Conservation (phyloP, 1,140 invertebrate species). For the Nilaparvata lugens region DNA sequence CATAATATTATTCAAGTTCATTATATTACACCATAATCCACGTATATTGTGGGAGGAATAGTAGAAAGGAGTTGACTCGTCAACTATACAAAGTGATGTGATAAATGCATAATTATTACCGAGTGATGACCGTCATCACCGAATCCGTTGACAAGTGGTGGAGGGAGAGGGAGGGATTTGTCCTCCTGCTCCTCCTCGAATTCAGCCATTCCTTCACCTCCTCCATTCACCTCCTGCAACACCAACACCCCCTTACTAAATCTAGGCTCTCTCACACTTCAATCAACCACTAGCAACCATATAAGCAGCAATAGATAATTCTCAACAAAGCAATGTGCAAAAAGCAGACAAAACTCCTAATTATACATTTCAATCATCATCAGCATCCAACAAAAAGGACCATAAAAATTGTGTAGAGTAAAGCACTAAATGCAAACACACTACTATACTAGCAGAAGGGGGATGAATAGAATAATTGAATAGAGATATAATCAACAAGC, state of each 20-base stretch:
- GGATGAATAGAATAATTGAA: not conserved
- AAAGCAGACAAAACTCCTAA: not conserved
- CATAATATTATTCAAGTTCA: no score
- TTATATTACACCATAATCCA: no score
- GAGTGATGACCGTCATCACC: slow-evolving; percentile 7
- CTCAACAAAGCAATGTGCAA: slow-evolving; percentile 3
- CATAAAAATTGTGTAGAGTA: no score
- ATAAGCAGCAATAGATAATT: not conserved
- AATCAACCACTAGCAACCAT: not conserved
- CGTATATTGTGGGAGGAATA: no score
- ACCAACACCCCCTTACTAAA: not conserved
- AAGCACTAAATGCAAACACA: no score
- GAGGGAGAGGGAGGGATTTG: slow-evolving; percentile 9
- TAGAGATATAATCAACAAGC: no score
- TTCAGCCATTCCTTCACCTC: slow-evolving; percentile 24
- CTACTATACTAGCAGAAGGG: not conserved
- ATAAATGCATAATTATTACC: no score
- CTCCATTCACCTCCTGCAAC: slow-evolving; percentile 19
- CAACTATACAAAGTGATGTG: no score
- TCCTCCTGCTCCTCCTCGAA: slow-evolving; percentile 16
- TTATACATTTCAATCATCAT: not conserved
- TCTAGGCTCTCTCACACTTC: not conserved
- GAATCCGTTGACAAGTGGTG: slow-evolving; percentile 16
- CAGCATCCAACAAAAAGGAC: not conserved
- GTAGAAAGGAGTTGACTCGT: no score